Evolutionary conservation across 2,113 vertebrate genomes (phyloP).

Genomic region (Indicator maculatus): DNA sequence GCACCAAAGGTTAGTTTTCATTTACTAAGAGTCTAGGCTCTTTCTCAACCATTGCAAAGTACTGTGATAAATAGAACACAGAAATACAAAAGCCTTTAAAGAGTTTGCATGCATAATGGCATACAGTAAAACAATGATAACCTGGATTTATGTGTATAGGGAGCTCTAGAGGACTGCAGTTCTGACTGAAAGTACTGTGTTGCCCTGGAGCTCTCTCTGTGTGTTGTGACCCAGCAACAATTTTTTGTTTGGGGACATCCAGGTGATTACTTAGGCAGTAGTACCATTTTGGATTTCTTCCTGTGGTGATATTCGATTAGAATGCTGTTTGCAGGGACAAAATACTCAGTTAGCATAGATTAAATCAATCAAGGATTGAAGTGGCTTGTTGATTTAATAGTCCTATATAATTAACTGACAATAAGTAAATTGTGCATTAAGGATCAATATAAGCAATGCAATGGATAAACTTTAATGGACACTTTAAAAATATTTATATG

Average conservation of each 20-base stretch:
- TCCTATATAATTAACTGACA: neutral
- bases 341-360: neutral
- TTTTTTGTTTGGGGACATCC: neutral
- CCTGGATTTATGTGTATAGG: neutral
- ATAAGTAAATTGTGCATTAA: neutral
- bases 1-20: neutral
- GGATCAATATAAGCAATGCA: neutral
- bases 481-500: neutral
- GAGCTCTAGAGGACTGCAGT: neutral
- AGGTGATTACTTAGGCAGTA: neutral
- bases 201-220: neutral
- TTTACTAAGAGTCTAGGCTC: neutral
- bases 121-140: neutral
- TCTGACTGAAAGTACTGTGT: neutral
- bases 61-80: neutral
- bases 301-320: neutral
- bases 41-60: neutral
- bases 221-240: neutral
- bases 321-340: neutral
- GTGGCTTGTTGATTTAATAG: neutral
- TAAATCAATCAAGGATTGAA: conserved; percentile 9
- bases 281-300: neutral
- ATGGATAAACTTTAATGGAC: neutral
- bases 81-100: neutral
- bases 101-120: neutral